phyloP scores from a whole-genome alignment of 2,113 vertebrate species.

The Pelusios castaneus region DNA sequence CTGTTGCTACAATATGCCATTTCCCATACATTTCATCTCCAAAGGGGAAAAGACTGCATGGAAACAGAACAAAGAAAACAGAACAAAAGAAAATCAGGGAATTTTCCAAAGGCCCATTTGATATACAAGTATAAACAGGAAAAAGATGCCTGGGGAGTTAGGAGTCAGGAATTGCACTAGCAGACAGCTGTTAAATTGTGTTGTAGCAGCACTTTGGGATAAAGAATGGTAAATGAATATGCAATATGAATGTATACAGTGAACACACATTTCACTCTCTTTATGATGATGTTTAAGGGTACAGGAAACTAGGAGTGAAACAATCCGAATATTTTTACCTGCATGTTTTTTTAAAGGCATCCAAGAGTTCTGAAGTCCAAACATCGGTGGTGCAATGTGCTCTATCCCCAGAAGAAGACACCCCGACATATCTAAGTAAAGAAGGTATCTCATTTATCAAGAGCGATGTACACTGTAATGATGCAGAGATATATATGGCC shows the following conservation, averaged over 20 bases:
- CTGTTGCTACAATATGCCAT: slow-evolving; percentile 50
- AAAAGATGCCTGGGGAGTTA: slow-evolving; percentile 55
- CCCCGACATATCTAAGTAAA: neutral
- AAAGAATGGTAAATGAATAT: neutral
- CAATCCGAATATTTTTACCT: neutral
- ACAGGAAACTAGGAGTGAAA: neutral
- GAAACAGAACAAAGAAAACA: slow-evolving; percentile 75
- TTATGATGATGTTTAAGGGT: neutral
- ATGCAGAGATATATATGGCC: neutral
- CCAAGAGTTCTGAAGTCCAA: neutral
- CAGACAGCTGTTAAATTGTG: slow-evolving; percentile 54
- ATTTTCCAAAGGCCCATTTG: slow-evolving; percentile 70
- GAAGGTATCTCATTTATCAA: neutral
- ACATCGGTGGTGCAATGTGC: accelerated
- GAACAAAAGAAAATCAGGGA: slow-evolving; percentile 68
- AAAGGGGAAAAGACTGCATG: slow-evolving; percentile 64
- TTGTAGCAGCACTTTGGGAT: slow-evolving; percentile 19
- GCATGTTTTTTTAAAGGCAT: neutral
- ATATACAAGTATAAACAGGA: slow-evolving; percentile 75
- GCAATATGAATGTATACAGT: neutral
- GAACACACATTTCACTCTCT: neutral
- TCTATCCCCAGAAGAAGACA: neutral
- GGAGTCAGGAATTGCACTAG: slow-evolving; percentile 40
- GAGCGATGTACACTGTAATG: neutral
- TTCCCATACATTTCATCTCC: slow-evolving; percentile 69